Conservation (phyloP, 2,113 vertebrate species). For the Macheiramphus alcinus region DNA sequence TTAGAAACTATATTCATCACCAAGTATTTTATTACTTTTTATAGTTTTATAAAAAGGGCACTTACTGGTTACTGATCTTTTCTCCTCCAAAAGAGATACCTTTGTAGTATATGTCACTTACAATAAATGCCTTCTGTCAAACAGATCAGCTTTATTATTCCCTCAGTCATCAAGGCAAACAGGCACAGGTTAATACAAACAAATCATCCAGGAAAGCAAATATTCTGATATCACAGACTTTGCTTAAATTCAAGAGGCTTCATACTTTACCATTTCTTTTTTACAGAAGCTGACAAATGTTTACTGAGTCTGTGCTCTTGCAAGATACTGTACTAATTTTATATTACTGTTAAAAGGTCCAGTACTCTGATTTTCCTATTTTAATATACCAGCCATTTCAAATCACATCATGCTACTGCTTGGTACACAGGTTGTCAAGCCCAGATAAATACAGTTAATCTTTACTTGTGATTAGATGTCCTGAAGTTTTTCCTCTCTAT, state of each 20-base stretch:
- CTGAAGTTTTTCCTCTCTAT: neutral
- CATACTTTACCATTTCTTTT: neutral
- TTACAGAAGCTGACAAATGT: neutral
- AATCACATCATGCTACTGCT: neutral
- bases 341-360: neutral
- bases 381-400: neutral
- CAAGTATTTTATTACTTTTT: neutral
- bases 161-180: neutral
- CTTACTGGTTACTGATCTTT: neutral
- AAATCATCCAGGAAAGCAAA: neutral
- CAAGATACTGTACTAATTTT: neutral
- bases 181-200: neutral
- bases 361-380: neutral
- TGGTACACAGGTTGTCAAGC: neutral
- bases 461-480: neutral
- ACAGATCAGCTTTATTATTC: neutral
- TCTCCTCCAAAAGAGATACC: neutral
- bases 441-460: neutral
- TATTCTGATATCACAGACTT: neutral
- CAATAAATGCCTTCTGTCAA: neutral
- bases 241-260: neutral
- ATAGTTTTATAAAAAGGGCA: neutral
- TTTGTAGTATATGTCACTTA: neutral
- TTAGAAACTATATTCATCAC: neutral
- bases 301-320: neutral